Evolutionary conservation across 2,797 vertebrate genomes (phyloP), one percentile per base, ranked within the genome.

Genomic region (Labeo calbasu): DNA sequence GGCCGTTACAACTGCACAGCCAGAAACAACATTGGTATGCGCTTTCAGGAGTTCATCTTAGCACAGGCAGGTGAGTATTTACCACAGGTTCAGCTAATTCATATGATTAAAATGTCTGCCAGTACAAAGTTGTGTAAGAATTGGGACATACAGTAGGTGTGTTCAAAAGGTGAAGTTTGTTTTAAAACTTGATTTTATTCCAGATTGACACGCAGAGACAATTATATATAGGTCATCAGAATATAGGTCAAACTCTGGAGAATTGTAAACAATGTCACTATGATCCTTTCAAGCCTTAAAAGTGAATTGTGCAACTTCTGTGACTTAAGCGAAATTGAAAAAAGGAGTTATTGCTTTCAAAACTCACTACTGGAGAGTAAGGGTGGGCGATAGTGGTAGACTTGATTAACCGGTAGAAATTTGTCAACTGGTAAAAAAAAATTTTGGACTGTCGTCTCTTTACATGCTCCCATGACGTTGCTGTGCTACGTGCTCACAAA

Each of bases 1-100:
- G 98, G 98, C 66, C 94, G 96, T 17, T 99, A 99, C 90, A 99
- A 99, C 90, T 99, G 98, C 90, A 99, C 98, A 43, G 98, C 98
- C 59, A 96, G 97, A 78, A 99, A 99, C 91, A 96, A 95, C 92
- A 97, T 99, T 59, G 98, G 98, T 48, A 95, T 96, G 80, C 94
- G 96, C 84, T 97, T 96, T 91, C 97, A 99, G 90, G 98, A 99
- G 90, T 99, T 98, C 89, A 97, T 96, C 61, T 94, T 99, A 91
- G 96, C 96, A 70, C 96, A 97, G 92, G 98, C 98, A 91, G 98
- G 98, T 99, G 93, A 95, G 97, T 96, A 43, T 19, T 43, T 28
- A 55, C 8, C 32, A 32, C 17, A 46, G 40, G 12, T 23, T 69
- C 65, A 36, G 32, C 12, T 32, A 50, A 76, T 57, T 17, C 23